Evolutionary conservation across 2,113 vertebrate species (phyloP).

Genomic region (Pandion haliaetus): DNA sequence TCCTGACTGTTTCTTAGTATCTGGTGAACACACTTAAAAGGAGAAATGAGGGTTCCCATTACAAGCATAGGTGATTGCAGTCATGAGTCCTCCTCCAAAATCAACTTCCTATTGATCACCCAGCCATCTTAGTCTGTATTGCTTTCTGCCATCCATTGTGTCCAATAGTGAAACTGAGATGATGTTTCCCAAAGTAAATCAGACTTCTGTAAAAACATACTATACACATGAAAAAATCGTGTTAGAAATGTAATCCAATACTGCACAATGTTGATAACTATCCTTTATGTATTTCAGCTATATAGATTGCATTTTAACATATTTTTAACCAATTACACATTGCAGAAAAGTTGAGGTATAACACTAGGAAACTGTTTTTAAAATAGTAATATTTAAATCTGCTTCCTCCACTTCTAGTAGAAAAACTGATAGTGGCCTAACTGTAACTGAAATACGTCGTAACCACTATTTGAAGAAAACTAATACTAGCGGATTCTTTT

Average conservation of each 20-base stretch:
- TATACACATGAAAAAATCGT: not conserved
- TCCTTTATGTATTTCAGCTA: not conserved
- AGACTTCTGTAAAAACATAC: not conserved
- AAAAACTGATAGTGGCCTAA: not conserved
- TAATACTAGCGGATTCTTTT: not conserved
- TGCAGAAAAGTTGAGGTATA: not conserved
- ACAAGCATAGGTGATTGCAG: not conserved
- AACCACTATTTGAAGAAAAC: not conserved
- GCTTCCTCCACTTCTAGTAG: not conserved
- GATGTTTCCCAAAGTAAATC: not conserved
- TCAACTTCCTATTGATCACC: not conserved
- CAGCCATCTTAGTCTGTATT: not conserved
- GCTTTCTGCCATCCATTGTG: not conserved
- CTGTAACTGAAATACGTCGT: fast-evolving
- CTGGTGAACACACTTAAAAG: not conserved
- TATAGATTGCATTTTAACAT: not conserved
- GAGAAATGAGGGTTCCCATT: not conserved
- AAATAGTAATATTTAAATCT: not conserved
- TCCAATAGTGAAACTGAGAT: not conserved
- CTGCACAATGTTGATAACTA: not conserved
- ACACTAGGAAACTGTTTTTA: not conserved
- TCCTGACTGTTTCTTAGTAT: not conserved
- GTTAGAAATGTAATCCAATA: not conserved
- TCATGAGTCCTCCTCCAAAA: not conserved
- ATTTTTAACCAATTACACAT: not conserved